phyloP scores from a whole-genome alignment of 23 tunicate genomes.

The Ciona savignyi region DNA sequence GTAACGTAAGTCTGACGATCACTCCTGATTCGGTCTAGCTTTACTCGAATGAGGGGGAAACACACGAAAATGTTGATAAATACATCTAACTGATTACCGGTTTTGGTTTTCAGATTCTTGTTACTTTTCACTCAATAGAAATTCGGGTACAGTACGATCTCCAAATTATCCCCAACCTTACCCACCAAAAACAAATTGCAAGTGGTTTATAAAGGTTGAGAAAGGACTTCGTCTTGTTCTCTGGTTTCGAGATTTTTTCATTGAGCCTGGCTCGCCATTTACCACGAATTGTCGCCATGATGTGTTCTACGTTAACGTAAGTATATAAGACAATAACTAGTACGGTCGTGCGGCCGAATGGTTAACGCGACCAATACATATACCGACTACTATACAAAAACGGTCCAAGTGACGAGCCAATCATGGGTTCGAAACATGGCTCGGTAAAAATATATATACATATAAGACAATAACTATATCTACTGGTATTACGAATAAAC shows the following conservation, averaged over 20 bases:
- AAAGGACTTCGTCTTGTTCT: slow-evolving; percentile 37
- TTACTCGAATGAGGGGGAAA: too few species aligned
- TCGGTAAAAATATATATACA: too few species aligned
- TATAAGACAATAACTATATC: neutral
- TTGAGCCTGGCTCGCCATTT: slow-evolving; percentile 39
- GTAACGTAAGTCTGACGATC: too few species aligned
- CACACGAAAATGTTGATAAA: too few species aligned
- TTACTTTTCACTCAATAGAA: slow-evolving; percentile 1
- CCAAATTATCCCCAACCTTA: slow-evolving; percentile 65
- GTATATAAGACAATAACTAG: too few species aligned
- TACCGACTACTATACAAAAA: too few species aligned
- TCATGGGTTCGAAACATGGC: too few species aligned
- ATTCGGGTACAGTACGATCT: slow-evolving; percentile 20
- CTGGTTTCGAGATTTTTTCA: slow-evolving; percentile 57
- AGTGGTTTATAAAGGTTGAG: slow-evolving; percentile 29
- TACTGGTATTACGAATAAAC: neutral
- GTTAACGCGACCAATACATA: too few species aligned
- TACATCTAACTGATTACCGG: neutral
- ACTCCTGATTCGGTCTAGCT: too few species aligned
- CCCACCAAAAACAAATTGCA: slow-evolving; percentile 13
- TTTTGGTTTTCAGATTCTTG: slow-evolving; percentile 18
- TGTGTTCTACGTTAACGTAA: slow-evolving; percentile 31
- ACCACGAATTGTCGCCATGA: slow-evolving; percentile 33
- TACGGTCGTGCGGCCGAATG: too few species aligned
- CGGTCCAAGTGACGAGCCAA: too few species aligned